Conservation (phyloP, 2,113 vertebrate species). For the Gulo gulo region DNA sequence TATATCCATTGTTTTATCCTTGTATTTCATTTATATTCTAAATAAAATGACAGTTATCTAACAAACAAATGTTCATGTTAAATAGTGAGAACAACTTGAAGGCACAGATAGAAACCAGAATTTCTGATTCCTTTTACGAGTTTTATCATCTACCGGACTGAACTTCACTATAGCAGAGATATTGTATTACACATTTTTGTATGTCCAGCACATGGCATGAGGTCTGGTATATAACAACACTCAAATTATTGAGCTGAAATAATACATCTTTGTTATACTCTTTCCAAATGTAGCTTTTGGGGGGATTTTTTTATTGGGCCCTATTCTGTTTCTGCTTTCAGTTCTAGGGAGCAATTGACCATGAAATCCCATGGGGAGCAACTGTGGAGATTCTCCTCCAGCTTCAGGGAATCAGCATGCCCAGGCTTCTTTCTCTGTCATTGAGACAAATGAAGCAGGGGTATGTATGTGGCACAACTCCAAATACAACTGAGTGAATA, state of each 20-base stretch:
- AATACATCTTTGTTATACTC: not conserved
- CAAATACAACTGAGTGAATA: not conserved
- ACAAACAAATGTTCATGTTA: not conserved
- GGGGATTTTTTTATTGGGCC: not conserved
- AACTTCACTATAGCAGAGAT: not conserved
- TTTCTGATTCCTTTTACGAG: not conserved
- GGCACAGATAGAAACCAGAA: not conserved
- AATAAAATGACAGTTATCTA: not conserved
- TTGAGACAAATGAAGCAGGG: not conserved
- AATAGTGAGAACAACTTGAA: not conserved
- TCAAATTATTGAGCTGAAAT: conserved; percentile 7
- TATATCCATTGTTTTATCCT: not conserved
- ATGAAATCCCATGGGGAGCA: not conserved
- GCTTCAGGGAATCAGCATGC: not conserved
- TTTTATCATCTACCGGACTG: not conserved
- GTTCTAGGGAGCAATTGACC: not conserved
- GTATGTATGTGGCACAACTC: not conserved
- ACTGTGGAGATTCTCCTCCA: not conserved
- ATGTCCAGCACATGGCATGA: not conserved
- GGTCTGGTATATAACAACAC: not conserved
- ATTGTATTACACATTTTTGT: not conserved
- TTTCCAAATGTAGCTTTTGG: conserved; percentile 28
- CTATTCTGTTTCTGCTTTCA: not conserved
- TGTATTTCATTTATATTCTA: not conserved
- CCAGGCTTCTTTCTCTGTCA: not conserved